phyloP scores from a whole-genome alignment of 2,113 vertebrate genomes.

The Coregonus clupeaformis region DNA sequence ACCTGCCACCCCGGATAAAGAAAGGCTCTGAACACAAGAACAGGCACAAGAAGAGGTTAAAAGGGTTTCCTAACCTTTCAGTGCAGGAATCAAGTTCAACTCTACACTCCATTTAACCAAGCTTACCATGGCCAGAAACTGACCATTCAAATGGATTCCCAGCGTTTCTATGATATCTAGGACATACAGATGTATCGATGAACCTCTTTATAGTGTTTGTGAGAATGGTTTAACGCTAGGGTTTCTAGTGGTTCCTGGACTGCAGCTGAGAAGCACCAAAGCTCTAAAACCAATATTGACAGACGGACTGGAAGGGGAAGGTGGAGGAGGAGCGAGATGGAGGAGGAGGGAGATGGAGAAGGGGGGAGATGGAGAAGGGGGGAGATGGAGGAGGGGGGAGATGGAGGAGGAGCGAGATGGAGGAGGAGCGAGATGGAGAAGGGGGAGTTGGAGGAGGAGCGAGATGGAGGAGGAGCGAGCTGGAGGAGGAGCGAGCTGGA shows the following conservation, averaged over 20 bases:
- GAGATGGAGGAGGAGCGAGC: no score
- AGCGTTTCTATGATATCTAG: background rate
- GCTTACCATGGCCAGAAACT: background rate
- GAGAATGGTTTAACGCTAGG: background rate
- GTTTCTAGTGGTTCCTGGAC: background rate
- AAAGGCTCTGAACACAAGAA: background rate
- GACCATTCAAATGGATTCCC: background rate
- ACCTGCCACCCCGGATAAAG: background rate
- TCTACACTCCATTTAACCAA: background rate
- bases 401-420: no score
- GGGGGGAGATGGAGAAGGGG: no score
- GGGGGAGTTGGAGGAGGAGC: no score
- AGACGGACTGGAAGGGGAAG: background rate
- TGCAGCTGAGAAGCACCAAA: background rate
- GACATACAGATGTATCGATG: no score
- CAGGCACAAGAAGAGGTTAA: background rate
- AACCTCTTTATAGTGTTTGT: no score
- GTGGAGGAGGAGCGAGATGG: no score
- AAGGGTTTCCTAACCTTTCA: background rate
- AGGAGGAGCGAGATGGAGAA: no score
- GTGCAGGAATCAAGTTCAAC: background rate
- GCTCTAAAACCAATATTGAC: background rate
- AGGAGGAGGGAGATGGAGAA: background rate
- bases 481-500: no score
- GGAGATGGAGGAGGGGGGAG: no score